phyloP scores from a whole-genome alignment of 2,113 vertebrate genomes.

The Paradisaea rubra region DNA sequence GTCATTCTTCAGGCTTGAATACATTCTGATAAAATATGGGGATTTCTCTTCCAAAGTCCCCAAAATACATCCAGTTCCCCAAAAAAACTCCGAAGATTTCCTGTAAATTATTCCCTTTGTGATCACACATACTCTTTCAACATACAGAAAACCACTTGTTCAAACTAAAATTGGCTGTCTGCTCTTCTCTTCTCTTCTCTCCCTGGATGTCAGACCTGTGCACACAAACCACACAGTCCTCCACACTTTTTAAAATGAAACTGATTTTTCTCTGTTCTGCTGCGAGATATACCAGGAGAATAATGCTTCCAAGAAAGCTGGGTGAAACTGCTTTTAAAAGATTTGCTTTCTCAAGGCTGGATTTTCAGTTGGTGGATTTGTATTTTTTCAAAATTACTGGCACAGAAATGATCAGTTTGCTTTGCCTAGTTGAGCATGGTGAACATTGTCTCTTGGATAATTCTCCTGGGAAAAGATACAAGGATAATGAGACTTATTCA shows the following conservation, averaged over 20 bases:
- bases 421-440: neutral
- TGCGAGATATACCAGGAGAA: neutral
- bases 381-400: neutral
- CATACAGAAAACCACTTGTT: neutral
- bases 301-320: neutral
- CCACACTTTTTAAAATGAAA: neutral
- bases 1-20: constrained; percentile 3
- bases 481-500: neutral
- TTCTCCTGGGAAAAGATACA: neutral
- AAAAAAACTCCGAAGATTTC: neutral
- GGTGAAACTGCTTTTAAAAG: neutral
- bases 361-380: neutral
- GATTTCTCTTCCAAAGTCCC: neutral
- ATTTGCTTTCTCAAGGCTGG: neutral
- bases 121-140: neutral
- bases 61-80: neutral
- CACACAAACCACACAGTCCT: neutral
- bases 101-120: neutral
- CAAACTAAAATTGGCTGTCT: neutral
- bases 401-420: neutral
- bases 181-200: neutral
- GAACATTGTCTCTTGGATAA: neutral
- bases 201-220: neutral
- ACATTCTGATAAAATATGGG: neutral
- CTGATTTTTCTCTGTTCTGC: neutral